Evolutionary conservation across 2,113 vertebrate genomes (phyloP).

Genomic region (Cygnus atratus): DNA sequence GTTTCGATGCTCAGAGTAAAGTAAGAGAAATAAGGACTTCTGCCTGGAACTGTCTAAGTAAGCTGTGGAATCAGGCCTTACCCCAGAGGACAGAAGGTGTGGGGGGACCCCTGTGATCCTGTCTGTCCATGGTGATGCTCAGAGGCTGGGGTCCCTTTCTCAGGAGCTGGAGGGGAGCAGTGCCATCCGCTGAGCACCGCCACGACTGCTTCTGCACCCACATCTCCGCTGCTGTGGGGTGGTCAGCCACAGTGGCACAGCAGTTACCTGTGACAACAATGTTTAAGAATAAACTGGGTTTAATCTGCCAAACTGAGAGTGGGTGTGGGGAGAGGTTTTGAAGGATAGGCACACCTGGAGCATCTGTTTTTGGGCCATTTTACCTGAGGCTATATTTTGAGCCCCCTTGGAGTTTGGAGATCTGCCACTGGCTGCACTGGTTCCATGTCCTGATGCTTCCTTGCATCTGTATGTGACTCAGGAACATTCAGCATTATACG

Average conservation of each 20-base stretch:
- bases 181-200: rapidly evolving
- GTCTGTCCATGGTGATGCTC: neutral
- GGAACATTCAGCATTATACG: neutral
- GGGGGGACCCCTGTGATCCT: neutral
- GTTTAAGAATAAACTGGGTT: neutral
- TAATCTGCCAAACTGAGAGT: neutral
- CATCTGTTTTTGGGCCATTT: neutral
- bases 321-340: neutral
- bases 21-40: neutral
- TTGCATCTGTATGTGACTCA: neutral
- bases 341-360: neutral
- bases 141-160: neutral
- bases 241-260: neutral
- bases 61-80: neutral
- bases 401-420: neutral
- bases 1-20: neutral
- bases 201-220: neutral
- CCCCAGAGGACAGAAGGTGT: neutral
- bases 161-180: neutral
- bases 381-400: neutral
- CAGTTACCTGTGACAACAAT: neutral
- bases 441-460: neutral
- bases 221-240: neutral
- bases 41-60: neutral
- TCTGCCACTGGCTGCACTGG: neutral